Base-by-base conservation (phyloP, 2,888 invertebrate species). In the Volucella bombylans region DNA sequence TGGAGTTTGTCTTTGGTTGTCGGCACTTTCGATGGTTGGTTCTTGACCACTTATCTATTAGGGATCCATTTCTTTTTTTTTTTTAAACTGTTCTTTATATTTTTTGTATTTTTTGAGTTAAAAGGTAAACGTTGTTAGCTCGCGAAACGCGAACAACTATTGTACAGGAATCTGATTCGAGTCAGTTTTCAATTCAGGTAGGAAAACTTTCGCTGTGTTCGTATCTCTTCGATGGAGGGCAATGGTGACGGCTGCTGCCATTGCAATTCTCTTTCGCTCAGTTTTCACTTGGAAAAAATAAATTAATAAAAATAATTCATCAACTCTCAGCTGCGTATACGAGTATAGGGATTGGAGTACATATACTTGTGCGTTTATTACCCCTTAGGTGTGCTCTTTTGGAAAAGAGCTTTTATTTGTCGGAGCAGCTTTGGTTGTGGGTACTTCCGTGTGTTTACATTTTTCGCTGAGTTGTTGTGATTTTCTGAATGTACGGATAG, bases 61-160 rank as follows among this genome's bases (percentile, higher is more conserved):
- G 69, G 65, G 69, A 67, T 45, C 69, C 83, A 83, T 80, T 47
- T 38, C 1, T 18, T 18, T 18, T 18, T 61, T 15, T 14, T 50
- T 38, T 39, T 15, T 23, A 31, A 31, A 31, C 31, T 31, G 54
- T 52, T 68, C 4, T 8, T 15, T 18, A 45, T 15, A n/a, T 6
- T 12, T 49, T 23, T 64, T 61, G 45, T 54, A 64, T 8, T 62
- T 50, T 18, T 52, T 23, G 1, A 23, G 10, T 15, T 55, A 69
- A 73, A 47, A 50, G 55, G 39, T 18, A 52, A 68, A 85, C 85
- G 81, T 85, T 81, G 81, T 81, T 81, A 76, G 74, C 61, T 76
- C 85, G 81, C 85, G 81, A 81, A 81, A 80, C 85, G 81, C 81
- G 85, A 85, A 81, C 81, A 81, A 85, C 85, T 85, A 85, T 81